Evolutionary conservation across 1,140 invertebrate species (phyloP), one percentile per base, ranked within the genome.

Genomic region (Panagrolaimus sp.): DNA sequence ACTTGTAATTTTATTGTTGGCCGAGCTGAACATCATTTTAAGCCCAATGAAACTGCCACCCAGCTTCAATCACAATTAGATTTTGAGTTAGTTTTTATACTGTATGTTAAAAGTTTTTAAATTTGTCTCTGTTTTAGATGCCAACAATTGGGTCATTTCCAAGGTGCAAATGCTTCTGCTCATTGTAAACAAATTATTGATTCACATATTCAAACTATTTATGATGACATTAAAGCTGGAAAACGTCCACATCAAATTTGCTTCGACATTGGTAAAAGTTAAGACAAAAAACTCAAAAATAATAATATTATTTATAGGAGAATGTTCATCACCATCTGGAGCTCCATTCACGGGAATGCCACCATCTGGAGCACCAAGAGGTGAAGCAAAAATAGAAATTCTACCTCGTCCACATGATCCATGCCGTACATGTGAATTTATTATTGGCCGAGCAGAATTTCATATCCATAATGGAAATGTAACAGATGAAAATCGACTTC

Each of bases 171-270:
- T 4, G 51, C 51, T 27, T 14, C 51, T 16, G 51, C 0, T 13
- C 51, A 57, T 16, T 57, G 51, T 16, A 57, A 13, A 9, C 8
- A 57, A 27, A 57, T 57, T 27, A 20, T 57, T 20, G 51, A 57
- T 27, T 13, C 20, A 14, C 0, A 57, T 27, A 57, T 57, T 13
- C 51, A 57, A 20, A 57, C 16, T 16, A 57, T 57, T 16, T 57
- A 57, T 27, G 27, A 57, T 27, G 51, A 57, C 51, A 57, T 57
- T 16, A 27, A 57, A 57, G 51, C 51, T 16, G 51, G 51, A 14
- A 57, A 57, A 13, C 51, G 51, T 11, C 51, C 51, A 1, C 51
- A 57, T 13, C 51, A 57, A 20, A 57, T 57, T 27, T 57, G 51
- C 51, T 20, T 4, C n/a, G 51, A 57, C n/a, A 57, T n/a, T n/a